phyloP scores from a whole-genome alignment of 2,888 invertebrate species.

The Drosophila flavopinicola region DNA sequence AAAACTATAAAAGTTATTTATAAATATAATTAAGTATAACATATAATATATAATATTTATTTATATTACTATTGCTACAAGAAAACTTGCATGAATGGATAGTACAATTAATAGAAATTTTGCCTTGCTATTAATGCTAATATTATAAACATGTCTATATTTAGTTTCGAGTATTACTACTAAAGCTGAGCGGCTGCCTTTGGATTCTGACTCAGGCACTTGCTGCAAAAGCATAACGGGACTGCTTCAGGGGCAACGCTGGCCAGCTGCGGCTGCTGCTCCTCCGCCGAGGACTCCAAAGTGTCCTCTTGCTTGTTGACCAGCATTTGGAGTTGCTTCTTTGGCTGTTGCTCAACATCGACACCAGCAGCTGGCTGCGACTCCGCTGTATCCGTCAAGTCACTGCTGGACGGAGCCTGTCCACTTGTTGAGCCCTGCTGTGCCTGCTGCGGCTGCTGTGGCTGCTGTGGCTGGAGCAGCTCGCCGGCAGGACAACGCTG shows the following conservation, averaged over 20 bases:
- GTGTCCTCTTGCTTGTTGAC: slow-evolving; percentile 18
- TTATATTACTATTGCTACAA: too few relatives aligned
- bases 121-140: too few relatives aligned
- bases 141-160: not conserved
- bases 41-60: too few relatives aligned
- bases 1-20: too few relatives aligned
- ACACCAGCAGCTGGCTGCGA: too few relatives aligned
- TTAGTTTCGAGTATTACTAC: too few relatives aligned
- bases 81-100: too few relatives aligned
- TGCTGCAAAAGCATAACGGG: slow-evolving; percentile 20
- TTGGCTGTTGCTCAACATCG: slow-evolving; percentile 1
- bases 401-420: not conserved
- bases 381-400: not conserved
- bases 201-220: not conserved
- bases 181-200: not conserved
- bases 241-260: accelerated
- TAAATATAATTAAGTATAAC: too few relatives aligned
- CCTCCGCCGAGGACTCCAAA: not conserved
- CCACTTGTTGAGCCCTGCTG: not conserved
- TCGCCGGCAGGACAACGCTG: slow-evolving; percentile 16
- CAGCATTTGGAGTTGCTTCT: slow-evolving; percentile 6
- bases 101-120: too few relatives aligned
- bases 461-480: not conserved
- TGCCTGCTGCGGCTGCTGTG: too few relatives aligned
- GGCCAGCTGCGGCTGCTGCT: not conserved